Conservation (phyloP, 2,888 invertebrate species). For the Galerucella pusilla region DNA sequence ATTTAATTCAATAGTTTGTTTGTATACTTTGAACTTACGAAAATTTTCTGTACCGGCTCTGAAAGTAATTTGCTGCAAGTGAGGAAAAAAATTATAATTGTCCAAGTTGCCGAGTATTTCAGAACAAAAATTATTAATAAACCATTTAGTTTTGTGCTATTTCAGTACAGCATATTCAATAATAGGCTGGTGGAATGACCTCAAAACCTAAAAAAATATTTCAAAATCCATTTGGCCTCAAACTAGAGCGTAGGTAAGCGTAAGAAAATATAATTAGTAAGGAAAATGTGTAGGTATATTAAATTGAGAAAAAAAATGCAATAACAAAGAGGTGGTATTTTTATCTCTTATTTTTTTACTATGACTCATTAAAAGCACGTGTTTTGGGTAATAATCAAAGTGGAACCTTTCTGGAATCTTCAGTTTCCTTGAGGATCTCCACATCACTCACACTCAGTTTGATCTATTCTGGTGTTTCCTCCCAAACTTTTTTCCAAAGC, state of each 20-base stretch:
- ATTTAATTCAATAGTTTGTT: too few relatives aligned
- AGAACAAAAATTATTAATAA: conserved; percentile 29
- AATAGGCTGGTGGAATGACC: conserved; percentile 36
- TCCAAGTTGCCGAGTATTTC: neutral
- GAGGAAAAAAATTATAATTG: conserved; percentile 9
- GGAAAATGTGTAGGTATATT: neutral
- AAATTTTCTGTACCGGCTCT: neutral
- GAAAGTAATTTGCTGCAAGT: neutral
- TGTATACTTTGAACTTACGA: neutral
- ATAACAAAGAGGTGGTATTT: neutral
- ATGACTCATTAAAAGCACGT: neutral
- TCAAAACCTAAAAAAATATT: conserved; percentile 35
- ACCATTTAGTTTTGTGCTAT: conserved; percentile 26
- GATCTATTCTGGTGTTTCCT: too few relatives aligned
- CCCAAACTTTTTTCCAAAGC: too few relatives aligned
- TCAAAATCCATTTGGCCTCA: conserved; percentile 31
- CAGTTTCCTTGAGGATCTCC: too few relatives aligned
- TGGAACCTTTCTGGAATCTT: too few relatives aligned
- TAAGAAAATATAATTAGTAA: conserved; percentile 9
- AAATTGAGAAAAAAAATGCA: neutral
- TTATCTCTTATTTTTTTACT: neutral
- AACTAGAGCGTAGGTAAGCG: conserved; percentile 24
- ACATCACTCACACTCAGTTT: too few relatives aligned
- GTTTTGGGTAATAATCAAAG: too few relatives aligned
- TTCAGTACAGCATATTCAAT: conserved; percentile 24